Percentiles rank a stretch among this genome's conserved stretches.
Conservation (phyloP, 2,797 vertebrate genomes). For the Pseudopleuronectes americanus region DNA sequence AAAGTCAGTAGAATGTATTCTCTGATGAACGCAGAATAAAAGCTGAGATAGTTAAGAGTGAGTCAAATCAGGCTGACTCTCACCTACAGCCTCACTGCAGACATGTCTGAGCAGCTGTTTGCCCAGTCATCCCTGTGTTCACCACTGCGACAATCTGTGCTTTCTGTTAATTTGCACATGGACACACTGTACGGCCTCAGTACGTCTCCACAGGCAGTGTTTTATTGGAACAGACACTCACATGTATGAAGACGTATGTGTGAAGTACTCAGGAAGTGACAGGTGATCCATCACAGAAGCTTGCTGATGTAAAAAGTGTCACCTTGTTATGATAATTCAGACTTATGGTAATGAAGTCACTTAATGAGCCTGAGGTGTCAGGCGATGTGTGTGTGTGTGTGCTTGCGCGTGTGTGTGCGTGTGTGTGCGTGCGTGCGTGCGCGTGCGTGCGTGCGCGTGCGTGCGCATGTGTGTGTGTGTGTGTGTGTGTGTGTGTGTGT, state of each 20-base stretch:
- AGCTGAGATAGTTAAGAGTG: not conserved
- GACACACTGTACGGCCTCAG: no score
- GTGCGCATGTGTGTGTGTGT: no score
- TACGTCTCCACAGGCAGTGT: not conserved
- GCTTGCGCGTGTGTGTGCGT: not conserved
- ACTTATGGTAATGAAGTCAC: constrained; percentile 49
- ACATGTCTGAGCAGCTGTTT: not conserved
- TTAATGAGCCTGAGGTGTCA: constrained; percentile 47
- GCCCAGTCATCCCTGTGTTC: no score
- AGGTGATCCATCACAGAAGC: constrained; percentile 45
- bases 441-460: no score
- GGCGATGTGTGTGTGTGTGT: constrained; percentile 21
- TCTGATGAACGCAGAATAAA: no score
- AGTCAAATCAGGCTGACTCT: not conserved
- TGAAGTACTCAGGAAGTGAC: constrained; percentile 25
- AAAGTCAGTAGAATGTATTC: not conserved
- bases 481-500: no score
- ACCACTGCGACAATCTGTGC: no score
- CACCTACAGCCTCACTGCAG: not conserved
- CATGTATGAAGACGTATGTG: constrained; percentile 15
- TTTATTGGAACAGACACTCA: constrained; percentile 6
- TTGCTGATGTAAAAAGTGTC: constrained; percentile 44
- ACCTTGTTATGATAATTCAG: constrained; percentile 34
- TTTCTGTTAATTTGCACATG: no score
- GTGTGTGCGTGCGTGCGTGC: no score